Base-by-base conservation (phyloP, 2,888 invertebrate species). In the Pelosia muscerda region DNA sequence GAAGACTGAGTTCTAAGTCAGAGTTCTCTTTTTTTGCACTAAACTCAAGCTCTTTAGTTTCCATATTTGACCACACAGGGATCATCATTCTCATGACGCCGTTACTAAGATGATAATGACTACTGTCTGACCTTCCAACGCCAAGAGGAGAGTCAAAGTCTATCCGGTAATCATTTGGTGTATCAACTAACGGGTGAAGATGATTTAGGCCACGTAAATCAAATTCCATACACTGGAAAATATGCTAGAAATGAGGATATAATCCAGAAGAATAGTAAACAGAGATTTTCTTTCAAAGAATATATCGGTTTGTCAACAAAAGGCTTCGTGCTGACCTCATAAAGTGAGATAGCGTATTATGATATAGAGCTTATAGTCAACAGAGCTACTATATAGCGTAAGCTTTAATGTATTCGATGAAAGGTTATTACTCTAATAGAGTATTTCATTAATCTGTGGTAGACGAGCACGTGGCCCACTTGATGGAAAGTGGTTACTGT, bases 351-450 rank as follows among this genome's bases (percentile, higher is more conserved):
- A 59, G 53, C 25, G 22, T 53, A 59, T 19, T 53, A 65, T 53
- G 53, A 65, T 34, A 59, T 26, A 58, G 13, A 31, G 8, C 58
- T 65, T 65, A 65, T 34, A 59, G 38, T 49, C 54, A n/a, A 22
- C 26, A 42, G 19, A 42, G 42, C 42, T 42, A 6, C 3, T 42
- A 19, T 6, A 19, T 19, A 42, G 42, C 19, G 19, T 3, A 63
- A 19, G 25, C 53, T 53, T 56, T 13, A 31, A n/a, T 53, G n/a
- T 11, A 25, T 56, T 68, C 58, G 54, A 62, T 62, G 6, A 42
- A 42, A 42, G 42, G 19, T 42, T 42, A 42, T 19, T 42, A 42
- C 42, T 19, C 19, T 28, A 28, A 28, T 6, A 42, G 15, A 42
- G 19, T 42, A 3, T 13, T 38, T 42, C 15, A 1, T 42, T 19